Conservation (phyloP, 2,113 vertebrate species). For the Muscicapa adusta region DNA sequence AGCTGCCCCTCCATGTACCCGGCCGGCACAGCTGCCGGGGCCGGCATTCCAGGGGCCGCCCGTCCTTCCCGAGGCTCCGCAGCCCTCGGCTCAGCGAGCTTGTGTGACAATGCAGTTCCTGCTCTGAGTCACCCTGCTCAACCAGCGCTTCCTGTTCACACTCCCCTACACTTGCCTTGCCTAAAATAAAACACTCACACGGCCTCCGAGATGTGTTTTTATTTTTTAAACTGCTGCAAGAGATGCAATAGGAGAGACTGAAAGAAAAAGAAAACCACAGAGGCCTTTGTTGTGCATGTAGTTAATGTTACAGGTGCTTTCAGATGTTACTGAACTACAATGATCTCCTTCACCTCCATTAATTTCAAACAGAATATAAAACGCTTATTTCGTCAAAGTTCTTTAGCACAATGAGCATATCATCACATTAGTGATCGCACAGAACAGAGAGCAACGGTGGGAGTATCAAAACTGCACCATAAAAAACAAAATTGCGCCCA, state of each 20-base stretch:
- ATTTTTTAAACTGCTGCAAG: background rate
- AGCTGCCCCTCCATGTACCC: slow-evolving; percentile 88
- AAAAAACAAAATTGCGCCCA: background rate
- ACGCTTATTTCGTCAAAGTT: background rate
- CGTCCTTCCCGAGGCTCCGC: slow-evolving; percentile 78
- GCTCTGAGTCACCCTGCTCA: background rate
- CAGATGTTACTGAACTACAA: background rate
- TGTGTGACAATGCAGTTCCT: slow-evolving; percentile 16
- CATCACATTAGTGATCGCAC: fast-evolving
- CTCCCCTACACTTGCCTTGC: background rate
- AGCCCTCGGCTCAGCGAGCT: background rate
- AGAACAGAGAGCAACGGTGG: background rate
- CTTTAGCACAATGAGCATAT: background rate
- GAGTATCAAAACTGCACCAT: background rate
- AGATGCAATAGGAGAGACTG: background rate
- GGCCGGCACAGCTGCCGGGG: slow-evolving; percentile 88
- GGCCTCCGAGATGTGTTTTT: background rate
- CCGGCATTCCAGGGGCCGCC: slow-evolving; percentile 82
- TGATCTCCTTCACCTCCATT: background rate
- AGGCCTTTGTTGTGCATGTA: background rate
- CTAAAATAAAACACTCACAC: slow-evolving; percentile 13
- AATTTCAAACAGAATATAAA: background rate
- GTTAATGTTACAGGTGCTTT: background rate
- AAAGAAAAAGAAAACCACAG: background rate
- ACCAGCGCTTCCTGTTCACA: background rate